Evolutionary conservation across 2,113 vertebrate species (phyloP), one percentile per base, ranked within the genome.

Genomic region (Corvus hawaiiensis): DNA sequence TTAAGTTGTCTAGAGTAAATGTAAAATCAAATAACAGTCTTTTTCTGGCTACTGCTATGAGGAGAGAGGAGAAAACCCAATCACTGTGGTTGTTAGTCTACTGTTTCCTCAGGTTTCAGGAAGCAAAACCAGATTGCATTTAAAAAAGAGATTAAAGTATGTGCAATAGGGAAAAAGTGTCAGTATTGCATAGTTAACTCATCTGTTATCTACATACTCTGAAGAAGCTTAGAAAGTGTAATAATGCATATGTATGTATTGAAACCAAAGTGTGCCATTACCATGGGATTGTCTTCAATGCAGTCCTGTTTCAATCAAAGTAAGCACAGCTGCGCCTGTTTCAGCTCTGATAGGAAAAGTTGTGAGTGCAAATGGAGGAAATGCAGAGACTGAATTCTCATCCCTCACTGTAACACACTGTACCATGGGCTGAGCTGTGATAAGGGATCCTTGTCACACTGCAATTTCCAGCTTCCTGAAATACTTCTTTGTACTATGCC

Each of bases 401-500:
- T 97, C 93, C 95, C 95, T 97, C 95, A 96, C 94, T 97, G 84
- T 68, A 96, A 82, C 88, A 84, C 61, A 35, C 84, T 95, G 44
- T 88, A 41, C 86, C 91, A 35, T 41, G 72, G 84, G 69, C 93
- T 88, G 81, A 92, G 63, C 73, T 90, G 75, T 79, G 96, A 97
- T 97, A 97, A 97, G 92, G 91, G 79, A 93, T 91, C 95, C 95
- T 88, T 95, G 95, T 96, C 93, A 94, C 86, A 82, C 90, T 88
- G 92, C 88, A 90, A 30, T 95, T 97, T 96, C 78, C 51, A 91
- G 90, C 66, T 94, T 94, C 87, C 90, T 79, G 58, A 97, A 96
- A 90, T 91, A 37, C 33, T 96, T 48, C 77, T 84, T 95, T 93
- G 61, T 93, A 61, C 59, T 64, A 56, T 64, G 44, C 76, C 71